Evolutionary conservation across 92 coral and sea anemone species (phyloP), one percentile per base, ranked within the genome.

Genomic region (Epizoanthus scotinus): DNA sequence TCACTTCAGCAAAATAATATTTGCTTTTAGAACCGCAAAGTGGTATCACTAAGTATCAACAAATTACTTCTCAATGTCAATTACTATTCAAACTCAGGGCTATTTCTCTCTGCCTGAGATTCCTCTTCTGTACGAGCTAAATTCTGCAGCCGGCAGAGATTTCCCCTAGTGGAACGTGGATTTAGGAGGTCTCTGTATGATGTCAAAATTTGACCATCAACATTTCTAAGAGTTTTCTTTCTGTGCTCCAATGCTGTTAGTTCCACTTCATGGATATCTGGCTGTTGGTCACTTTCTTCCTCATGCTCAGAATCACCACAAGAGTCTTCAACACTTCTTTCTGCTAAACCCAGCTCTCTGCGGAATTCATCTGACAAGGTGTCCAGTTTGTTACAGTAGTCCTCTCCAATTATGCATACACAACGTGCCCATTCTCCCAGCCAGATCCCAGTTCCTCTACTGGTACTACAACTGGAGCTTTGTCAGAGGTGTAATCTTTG

Each of bases 111-210:
- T 58, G 84, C 79, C 18, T 84, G 70, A 26, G 53, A 8, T 57
- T 70, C 80, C 7, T 10, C 42, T 47, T 85, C 73, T 25, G 21
- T 38, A 50, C 56, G 72, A 58, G 49, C 58, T 18, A 69, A 60
- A 79, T 79, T 10, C 64, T 70, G 64, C 13, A 64, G 9, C 1
- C 63, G 65, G 31, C 69, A 57, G 25, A 29, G 49, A 12, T 40
- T 72, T 81, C 31, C 44, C 21, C 82, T 64, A 2, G 21, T 67
- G 42, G 63, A 79, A 40, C 62, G 68, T 5, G 70, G 90, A 78
- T 86, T 74, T 15, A 38, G 26, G 9, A 87, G 88, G 28, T 87
- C 90, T 17, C 86, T 38, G 78, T 90, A 87, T 0, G 94, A 90
- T 0, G 89, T 79, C 67, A 84, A 10, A 29, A 68, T 13, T 54